phyloP scores from a whole-genome alignment of 1,140 invertebrate genomes.

The Platorchestia sp. region DNA sequence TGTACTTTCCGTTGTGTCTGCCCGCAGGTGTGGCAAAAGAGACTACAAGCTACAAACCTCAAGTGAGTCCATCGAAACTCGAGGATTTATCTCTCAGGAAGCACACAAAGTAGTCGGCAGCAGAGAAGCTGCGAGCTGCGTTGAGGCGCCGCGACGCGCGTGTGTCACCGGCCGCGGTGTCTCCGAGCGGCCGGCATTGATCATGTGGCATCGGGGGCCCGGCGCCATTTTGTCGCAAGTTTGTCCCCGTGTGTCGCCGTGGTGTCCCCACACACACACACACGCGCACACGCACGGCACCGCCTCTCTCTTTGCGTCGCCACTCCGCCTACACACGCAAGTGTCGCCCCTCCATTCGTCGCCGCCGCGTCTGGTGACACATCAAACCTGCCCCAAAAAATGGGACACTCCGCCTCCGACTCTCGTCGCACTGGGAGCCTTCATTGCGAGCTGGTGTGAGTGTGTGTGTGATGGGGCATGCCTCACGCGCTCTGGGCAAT shows the following conservation, averaged over 20 bases:
- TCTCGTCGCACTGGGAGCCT: not conserved
- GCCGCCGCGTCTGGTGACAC: not conserved
- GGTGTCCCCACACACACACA: not conserved
- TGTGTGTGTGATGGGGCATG: not conserved
- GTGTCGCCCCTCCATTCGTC: not conserved
- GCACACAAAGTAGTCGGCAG: not conserved
- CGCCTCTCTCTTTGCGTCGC: not conserved
- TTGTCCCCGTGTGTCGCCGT: slow-evolving; percentile 3
- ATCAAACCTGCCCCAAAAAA: not conserved
- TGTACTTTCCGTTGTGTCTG: not conserved
- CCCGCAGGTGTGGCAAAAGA: not conserved
- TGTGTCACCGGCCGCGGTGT: not conserved
- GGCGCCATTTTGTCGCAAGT: not conserved
- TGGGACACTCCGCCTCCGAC: not conserved
- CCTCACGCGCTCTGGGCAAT: not conserved
- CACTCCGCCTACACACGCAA: not conserved
- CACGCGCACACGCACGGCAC: not conserved
- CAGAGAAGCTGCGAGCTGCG: not conserved
- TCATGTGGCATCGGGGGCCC: not conserved
- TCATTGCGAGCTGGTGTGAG: no score
- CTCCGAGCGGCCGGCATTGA: not conserved
- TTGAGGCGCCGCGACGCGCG: not conserved
- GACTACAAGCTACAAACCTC: not conserved
- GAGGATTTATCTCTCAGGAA: not conserved
- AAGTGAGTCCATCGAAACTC: not conserved